A percentile compares a stretch with the other conserved stretches of the same genome.
Evolutionary conservation across 2,113 vertebrate species (phyloP).

Genomic region (Vombatus ursinus): DNA sequence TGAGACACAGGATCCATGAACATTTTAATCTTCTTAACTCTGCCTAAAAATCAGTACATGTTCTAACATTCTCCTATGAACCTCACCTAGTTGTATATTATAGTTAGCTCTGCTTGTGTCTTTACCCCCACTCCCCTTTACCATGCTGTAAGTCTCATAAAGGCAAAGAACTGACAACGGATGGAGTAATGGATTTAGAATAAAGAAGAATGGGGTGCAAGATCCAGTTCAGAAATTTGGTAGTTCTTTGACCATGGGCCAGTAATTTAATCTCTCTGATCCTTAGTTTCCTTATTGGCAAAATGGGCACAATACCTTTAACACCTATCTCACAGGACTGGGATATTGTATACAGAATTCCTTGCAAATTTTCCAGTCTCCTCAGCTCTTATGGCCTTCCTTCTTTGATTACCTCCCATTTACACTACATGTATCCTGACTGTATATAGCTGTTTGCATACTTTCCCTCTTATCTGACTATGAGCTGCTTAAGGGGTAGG

Average conservation of each 20-base stretch:
- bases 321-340: not conserved
- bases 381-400: not conserved
- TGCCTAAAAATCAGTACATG: not conserved
- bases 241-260: not conserved
- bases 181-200: not conserved
- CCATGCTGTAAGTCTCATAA: not conserved
- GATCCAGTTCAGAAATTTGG: not conserved
- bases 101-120: not conserved
- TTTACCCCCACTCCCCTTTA: not conserved
- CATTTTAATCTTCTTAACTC: constrained; percentile 4
- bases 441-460: not conserved
- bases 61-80: not conserved
- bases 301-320: not conserved
- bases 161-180: not conserved
- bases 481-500: not conserved
- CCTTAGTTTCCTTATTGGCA: not conserved
- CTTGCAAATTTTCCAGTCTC: not conserved
- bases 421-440: not conserved
- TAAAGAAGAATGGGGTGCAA: not conserved
- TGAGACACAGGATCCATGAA: not conserved
- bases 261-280: not conserved
- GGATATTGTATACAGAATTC: not conserved
- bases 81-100: not conserved
- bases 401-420: not conserved
- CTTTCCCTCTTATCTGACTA: not conserved